These are phyloP conservation scores for Heliconius erato DNA, from an alignment of 2,888 invertebrate species.

Conservation along the genomic window DNA sequence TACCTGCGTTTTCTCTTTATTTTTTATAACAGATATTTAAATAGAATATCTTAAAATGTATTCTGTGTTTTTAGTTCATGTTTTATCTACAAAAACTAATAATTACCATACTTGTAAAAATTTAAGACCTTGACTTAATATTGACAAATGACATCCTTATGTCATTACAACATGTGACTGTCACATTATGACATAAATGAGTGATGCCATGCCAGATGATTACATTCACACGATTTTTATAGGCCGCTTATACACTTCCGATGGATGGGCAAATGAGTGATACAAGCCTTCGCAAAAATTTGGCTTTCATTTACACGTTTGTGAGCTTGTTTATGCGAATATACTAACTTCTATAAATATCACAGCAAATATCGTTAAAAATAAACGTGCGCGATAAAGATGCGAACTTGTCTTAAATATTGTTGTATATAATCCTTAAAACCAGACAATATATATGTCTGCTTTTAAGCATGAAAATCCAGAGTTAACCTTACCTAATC, in stretches of 20 bases:
- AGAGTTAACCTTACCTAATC: too few species aligned
- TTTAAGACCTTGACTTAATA: neutral
- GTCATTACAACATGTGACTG: neutral
- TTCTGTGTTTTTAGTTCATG: neutral
- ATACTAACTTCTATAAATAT: too few species aligned
- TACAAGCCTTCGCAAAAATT: neutral
- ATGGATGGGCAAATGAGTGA: too few species aligned
- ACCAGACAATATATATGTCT: too few species aligned
- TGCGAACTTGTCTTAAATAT: neutral
- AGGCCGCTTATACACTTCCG: too few species aligned
- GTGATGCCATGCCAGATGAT: neutral
- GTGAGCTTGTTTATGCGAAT: too few species aligned
- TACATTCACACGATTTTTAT: neutral
- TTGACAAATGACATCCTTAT: conserved; percentile 7
- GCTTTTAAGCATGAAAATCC: too few species aligned
- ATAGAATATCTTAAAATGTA: neutral
- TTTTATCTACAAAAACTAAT: neutral
- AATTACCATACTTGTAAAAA: neutral
- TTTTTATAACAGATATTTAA: neutral
- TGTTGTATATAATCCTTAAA: neutral
- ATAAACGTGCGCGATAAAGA: too few species aligned
- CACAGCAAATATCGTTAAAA: neutral
- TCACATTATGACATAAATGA: neutral
- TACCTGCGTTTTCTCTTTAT: conserved; percentile 6
- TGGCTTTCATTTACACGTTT: neutral